These are phyloP conservation scores for Hypocryptadius cinnamomeus DNA, from an alignment of 2,113 vertebrate species.

Conservation along the genomic window DNA sequence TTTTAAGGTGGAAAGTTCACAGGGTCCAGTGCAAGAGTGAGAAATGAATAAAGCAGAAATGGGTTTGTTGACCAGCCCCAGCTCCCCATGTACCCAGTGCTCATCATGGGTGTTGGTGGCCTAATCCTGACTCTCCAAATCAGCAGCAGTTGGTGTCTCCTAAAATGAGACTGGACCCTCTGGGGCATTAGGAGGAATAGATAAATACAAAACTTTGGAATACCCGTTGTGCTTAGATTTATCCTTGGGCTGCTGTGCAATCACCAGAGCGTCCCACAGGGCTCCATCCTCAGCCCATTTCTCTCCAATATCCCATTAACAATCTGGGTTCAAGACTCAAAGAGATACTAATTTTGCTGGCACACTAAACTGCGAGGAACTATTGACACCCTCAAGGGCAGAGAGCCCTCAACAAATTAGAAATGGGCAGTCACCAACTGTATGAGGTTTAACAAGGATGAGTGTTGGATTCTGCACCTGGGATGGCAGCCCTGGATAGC, in stretches of 20 bases:
- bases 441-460: not conserved
- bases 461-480: not conserved
- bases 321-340: not conserved
- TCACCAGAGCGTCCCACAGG: not conserved
- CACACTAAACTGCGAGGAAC: not conserved
- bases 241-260: fast-evolving
- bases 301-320: not conserved
- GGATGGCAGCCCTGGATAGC: not conserved
- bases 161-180: not conserved
- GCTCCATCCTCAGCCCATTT: not conserved
- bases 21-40: slow-evolving; percentile 47
- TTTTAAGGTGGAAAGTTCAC: not conserved
- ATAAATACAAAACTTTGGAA: not conserved
- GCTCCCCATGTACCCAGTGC: not conserved
- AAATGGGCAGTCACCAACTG: not conserved
- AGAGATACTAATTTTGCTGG: not conserved
- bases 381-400: not conserved
- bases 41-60: slow-evolving; percentile 2
- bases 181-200: slow-evolving; percentile 12
- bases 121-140: not conserved
- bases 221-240: slow-evolving; percentile 20
- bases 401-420: not conserved
- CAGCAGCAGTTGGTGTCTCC: slow-evolving; percentile 4
- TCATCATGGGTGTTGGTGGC: not conserved
- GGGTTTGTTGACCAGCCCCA: slow-evolving; percentile 12